A percentile compares a stretch with the other conserved stretches of the same genome.
These are phyloP conservation scores for Psittacula derbiana DNA, from an alignment of 2,797 vertebrate species.

Conservation along the genomic window DNA sequence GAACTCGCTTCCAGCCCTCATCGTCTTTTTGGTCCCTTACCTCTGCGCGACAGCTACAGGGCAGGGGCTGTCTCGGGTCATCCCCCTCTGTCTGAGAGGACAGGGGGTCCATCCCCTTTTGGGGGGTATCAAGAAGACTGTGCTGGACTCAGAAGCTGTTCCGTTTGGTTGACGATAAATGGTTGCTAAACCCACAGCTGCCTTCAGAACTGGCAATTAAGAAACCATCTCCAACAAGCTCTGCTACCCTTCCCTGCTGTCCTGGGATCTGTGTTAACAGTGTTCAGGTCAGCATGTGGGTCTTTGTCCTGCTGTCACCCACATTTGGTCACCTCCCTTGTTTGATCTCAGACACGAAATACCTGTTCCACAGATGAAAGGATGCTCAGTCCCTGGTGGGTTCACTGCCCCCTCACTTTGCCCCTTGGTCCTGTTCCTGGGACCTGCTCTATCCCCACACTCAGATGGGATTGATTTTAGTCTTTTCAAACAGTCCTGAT, in stretches of 20 bases:
- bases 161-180: background rate
- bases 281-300: background rate
- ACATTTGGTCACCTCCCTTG: background rate
- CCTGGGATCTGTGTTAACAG: background rate
- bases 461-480: background rate
- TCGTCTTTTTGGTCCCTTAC: no score
- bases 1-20: no score
- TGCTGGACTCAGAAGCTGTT: background rate
- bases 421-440: background rate
- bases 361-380: background rate
- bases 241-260: background rate
- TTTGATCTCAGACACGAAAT: background rate
- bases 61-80: no score
- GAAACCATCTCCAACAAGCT: background rate
- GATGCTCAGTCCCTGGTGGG: background rate
- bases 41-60: no score
- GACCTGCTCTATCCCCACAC: background rate
- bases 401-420: background rate
- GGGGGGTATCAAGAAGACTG: background rate
- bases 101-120: no score
- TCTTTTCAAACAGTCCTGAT: background rate
- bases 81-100: no score
- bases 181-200: background rate
- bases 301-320: background rate
- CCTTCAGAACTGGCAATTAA: background rate